A percentile compares a stretch with the other conserved stretches of the same genome.
These are phyloP conservation scores for Elysia crispata DNA, from an alignment of 2,888 invertebrate genomes.

Conservation along the genomic window DNA sequence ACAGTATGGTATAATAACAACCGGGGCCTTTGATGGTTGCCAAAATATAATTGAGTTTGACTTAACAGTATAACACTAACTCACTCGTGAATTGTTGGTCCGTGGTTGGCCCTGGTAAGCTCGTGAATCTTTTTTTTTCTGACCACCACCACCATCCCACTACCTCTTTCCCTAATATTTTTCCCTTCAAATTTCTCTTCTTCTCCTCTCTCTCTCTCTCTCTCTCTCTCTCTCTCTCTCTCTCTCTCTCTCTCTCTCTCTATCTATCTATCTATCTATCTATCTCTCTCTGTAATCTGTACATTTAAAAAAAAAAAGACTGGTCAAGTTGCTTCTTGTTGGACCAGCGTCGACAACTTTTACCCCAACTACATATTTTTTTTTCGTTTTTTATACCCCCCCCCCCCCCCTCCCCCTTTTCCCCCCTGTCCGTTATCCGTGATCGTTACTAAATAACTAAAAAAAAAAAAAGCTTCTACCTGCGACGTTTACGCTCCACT, in stretches of 20 bases:
- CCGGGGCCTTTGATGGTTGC: too few species aligned
- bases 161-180: neutral
- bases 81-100: too few species aligned
- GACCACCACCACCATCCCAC: neutral
- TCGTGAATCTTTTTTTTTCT: too few species aligned
- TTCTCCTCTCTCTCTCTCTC: neutral
- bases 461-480: too few species aligned
- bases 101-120: too few species aligned
- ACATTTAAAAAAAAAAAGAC: neutral
- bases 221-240: neutral
- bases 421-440: neutral
- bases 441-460: too few species aligned
- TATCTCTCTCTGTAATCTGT: neutral
- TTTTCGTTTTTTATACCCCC: neutral
- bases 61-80: too few species aligned
- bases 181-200: neutral
- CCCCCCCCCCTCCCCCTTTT: too few species aligned
- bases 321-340: neutral
- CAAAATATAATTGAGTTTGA: too few species aligned
- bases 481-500: too few species aligned
- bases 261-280: neutral
- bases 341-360: neutral
- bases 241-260: neutral
- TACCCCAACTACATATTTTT: neutral
- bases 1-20: slow-evolving; percentile 1